These are phyloP conservation scores for Ceratotherium simum DNA, from an alignment of 2,113 vertebrate species.

Conservation along the genomic window DNA sequence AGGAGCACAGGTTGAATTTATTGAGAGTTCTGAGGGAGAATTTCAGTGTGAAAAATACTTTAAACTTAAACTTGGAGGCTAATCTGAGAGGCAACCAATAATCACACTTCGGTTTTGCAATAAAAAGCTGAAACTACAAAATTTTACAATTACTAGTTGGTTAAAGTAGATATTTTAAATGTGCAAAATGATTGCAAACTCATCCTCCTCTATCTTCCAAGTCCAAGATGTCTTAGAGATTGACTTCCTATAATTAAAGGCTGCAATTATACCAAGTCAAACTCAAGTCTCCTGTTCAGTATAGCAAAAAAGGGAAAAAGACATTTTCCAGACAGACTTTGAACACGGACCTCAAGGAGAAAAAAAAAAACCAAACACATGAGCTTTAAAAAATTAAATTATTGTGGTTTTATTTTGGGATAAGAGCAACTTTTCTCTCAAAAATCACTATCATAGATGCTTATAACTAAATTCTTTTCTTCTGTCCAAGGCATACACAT, in stretches of 20 bases:
- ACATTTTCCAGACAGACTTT: not conserved
- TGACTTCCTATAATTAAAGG: conserved; percentile 27
- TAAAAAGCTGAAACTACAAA: conserved; percentile 40
- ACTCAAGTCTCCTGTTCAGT: not conserved
- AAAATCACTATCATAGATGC: not conserved
- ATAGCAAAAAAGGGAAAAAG: not conserved
- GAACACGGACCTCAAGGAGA: not conserved
- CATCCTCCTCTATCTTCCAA: not conserved
- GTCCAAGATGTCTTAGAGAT: not conserved
- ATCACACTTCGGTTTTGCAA: not conserved
- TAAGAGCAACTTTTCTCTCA: not conserved
- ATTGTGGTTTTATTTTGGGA: not conserved
- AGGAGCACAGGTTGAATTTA: not conserved
- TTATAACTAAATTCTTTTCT: conserved; percentile 16
- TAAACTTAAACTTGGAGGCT: not conserved
- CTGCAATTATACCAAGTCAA: not conserved
- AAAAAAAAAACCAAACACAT: not conserved
- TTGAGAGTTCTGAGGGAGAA: not conserved
- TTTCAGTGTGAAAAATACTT: not conserved
- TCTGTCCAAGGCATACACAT: not conserved
- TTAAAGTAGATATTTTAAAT: not conserved
- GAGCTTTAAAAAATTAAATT: conserved; percentile 10
- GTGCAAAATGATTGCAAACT: not conserved
- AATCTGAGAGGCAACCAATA: not conserved
- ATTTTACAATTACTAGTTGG: not conserved